Evolutionary conservation across 2,797 vertebrate species (phyloP), one percentile per base, ranked within the genome.

Genomic region (Rhyacichthys aspro): DNA sequence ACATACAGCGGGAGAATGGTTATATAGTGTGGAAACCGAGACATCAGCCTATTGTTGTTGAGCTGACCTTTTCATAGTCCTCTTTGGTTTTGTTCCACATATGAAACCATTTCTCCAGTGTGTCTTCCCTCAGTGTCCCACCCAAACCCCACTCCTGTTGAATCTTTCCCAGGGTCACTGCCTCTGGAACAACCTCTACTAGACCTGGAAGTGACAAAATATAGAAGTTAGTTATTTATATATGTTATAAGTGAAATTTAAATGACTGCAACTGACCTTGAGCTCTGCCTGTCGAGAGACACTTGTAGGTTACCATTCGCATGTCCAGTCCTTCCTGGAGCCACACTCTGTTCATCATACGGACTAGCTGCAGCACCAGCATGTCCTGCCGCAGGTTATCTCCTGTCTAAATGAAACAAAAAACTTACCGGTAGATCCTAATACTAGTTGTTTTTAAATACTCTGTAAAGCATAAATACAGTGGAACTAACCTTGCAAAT

Each of bases 381-480:
- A 96, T 97, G 92, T 98, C 96, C 90, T 98, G 96, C 17, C 94
- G 90, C 72, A 98, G 91, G 86, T 96, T 93, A 0, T 98, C 96
- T 5, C 96, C 96, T 0, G 94, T 96, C 96, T 98, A 83, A 9
- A 32, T 3, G 48, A 66, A 54, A 45, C 3, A 55, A 11, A 43
- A 2, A 55, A 48, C 12, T 4, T 3, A 55, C 14, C 6, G 0
- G 38, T 32, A 36, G 38, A 50, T 19, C n/a, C 1, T 0, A 34
- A 14, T 43, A 0, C 17, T 28, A 5, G 23, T 28, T 23, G 19
- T 23, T 23, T 23, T 23, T 23, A 23, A 42, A n/a, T 9, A 11
- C 7, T 15, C 12, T 8, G 38, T 9, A 19, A 5, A 23, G 34
- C 10, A 34, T 32, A 43, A 2, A 41, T 14, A 46, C 10, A 17